phyloP scores from a whole-genome alignment of 2,113 vertebrate species.

The Ageneiosus marmoratus region DNA sequence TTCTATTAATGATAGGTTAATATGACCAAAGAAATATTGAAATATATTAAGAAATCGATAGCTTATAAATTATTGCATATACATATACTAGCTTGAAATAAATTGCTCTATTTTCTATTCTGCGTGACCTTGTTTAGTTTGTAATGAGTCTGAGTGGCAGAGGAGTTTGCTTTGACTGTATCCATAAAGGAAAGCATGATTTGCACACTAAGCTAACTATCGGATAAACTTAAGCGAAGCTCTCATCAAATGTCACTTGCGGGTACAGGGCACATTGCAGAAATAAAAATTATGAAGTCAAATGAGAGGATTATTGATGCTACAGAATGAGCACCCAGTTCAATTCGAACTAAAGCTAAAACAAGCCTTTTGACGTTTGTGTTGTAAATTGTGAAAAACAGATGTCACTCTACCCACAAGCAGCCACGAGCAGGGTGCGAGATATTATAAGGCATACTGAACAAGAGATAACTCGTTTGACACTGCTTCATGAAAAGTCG shows the following conservation, averaged over 20 bases:
- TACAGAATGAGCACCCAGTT: not conserved
- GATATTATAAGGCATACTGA: slow-evolving; percentile 98
- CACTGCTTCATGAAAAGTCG: slow-evolving; percentile 75
- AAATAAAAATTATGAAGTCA: slow-evolving; percentile 36
- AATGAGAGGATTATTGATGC: not conserved
- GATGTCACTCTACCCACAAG: slow-evolving; percentile 58
- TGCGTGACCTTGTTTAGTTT: slow-evolving; percentile 47
- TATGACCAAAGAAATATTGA: slow-evolving; percentile 51
- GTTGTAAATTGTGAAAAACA: slow-evolving; percentile 20
- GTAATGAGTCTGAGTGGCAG: slow-evolving; percentile 32
- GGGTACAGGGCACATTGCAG: slow-evolving; percentile 56
- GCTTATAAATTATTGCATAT: slow-evolving; percentile 65
- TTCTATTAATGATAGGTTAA: slow-evolving; percentile 52
- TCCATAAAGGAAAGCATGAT: slow-evolving; percentile 70
- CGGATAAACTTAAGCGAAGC: slow-evolving; percentile 83
- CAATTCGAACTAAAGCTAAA: not conserved
- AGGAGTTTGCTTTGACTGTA: slow-evolving; percentile 85
- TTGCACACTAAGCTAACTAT: slow-evolving; percentile 78
- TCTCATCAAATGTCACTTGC: slow-evolving; percentile 74
- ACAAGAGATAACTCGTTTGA: slow-evolving; percentile 86
- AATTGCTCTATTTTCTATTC: slow-evolving; percentile 45
- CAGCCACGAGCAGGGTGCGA: slow-evolving; percentile 86
- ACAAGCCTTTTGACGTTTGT: not conserved
- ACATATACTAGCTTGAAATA: slow-evolving; percentile 61
- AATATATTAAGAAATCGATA: slow-evolving; percentile 57